Base-by-base conservation (phyloP, 2,797 vertebrate species). In the Channa striata region DNA sequence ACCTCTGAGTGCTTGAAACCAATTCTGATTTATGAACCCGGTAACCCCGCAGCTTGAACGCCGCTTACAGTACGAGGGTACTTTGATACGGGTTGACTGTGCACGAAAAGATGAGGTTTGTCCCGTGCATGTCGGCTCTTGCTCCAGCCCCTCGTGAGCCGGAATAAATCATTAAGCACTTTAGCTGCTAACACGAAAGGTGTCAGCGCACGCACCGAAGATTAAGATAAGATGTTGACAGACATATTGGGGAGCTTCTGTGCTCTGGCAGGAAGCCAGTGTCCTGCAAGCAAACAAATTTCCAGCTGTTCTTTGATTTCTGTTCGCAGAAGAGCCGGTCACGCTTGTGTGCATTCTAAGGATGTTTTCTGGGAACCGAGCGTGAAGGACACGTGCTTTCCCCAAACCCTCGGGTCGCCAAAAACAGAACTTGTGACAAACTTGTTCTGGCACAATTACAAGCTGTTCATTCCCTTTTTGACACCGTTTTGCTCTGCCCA, bases 81-180 rank as follows among this genome's bases (percentile, higher is more conserved):
- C 64, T 84, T 83, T 77, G 66, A 77, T 85, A 69, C 9, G 62
- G 44, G 30, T 43, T 63, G 69, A 66, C 59, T 52, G 51, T 49
- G 52, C 42, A 56, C 49, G 72, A 72, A 80, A 72, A 73, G 58
- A 74, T 53, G 14, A 69, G 54, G 75, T 76, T 36, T 65, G 59
- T 44, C 49, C 50, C 11, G 40, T 58, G 58, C 91, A 13, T 91
- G 92, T 82, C 68, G 17, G 75, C n/a, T 87, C 90, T 74, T 90
- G 92, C 73, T 64, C 43, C 43, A 20, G 46, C 44, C 77, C 78
- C 58, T 58, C 51, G 16, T 11, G 23, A 37, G 54, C 54, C 36
- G 37, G 69, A 72, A 61, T 64, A 88, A 91, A 87, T 84, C 80
- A 90, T 89, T 79, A 88, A 84, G 69, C 46, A 13, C 66, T 78